Percentiles rank a stretch among this genome's conserved stretches.
Conservation (phyloP, 2,888 invertebrate species). For the Anoplius nigerrimus region DNA sequence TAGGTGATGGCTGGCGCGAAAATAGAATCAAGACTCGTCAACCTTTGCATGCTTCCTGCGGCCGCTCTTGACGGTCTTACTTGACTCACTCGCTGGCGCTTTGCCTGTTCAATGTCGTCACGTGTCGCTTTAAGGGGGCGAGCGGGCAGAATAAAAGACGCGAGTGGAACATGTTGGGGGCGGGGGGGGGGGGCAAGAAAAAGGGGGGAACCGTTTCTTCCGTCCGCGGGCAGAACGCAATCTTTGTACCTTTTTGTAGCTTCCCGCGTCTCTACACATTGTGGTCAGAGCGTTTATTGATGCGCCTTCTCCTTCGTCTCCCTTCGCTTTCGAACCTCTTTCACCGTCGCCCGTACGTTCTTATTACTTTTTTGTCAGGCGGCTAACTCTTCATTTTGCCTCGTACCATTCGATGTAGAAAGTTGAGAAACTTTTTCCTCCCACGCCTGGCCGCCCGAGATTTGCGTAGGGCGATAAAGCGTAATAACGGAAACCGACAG, state of each 20-base stretch:
- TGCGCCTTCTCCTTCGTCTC: conserved; percentile 4
- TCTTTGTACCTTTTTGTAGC: conserved; percentile 13
- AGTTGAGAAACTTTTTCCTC: not conserved
- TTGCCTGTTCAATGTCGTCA: conserved; percentile 49
- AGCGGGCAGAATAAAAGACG: not conserved
- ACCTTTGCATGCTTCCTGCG: conserved; percentile 35
- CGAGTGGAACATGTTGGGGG: too few relatives aligned
- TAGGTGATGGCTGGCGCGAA: conserved; percentile 3
- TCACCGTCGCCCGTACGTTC: not conserved
- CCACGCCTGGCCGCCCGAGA: not conserved
- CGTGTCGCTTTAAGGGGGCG: conserved; percentile 24
- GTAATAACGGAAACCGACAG: too few relatives aligned
- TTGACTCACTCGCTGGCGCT: conserved; percentile 45
- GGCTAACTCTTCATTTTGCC: too few relatives aligned
- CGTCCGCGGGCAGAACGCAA: conserved; percentile 23
- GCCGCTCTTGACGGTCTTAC: conserved; percentile 39
- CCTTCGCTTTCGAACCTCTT: conserved; percentile 4
- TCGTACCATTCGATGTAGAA: too few relatives aligned
- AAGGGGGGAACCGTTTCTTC: conserved; percentile 8
- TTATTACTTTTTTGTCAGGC: too few relatives aligned
- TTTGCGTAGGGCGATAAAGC: not conserved
- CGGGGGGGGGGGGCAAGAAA: conserved; percentile 19
- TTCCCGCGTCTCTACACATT: not conserved
- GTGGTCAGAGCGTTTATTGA: too few relatives aligned
- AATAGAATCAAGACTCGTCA: conserved; percentile 38